phyloP scores from a whole-genome alignment of 2,113 vertebrate species.

The Heloderma charlesbogerti region DNA sequence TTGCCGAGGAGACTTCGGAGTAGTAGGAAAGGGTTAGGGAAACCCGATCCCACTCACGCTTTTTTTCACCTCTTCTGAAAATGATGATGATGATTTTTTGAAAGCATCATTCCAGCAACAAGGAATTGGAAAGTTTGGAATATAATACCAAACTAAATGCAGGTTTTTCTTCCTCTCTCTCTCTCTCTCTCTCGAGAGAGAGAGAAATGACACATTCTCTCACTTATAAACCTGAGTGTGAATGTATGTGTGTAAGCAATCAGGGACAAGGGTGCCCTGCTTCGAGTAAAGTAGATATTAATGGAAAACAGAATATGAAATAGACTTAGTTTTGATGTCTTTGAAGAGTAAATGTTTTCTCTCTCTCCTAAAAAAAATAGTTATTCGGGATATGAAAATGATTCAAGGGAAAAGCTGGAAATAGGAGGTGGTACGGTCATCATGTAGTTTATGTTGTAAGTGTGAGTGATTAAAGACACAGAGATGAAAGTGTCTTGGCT shows the following conservation, averaged over 20 bases:
- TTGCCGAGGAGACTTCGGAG: background rate
- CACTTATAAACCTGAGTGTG: background rate
- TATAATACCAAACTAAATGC: background rate
- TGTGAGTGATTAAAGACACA: background rate
- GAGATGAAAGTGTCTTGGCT: background rate
- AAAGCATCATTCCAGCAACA: background rate
- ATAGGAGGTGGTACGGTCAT: background rate
- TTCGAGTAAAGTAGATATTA: background rate
- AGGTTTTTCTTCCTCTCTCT: background rate
- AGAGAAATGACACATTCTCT: background rate
- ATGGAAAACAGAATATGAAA: rapidly evolving
- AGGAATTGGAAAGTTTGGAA: background rate
- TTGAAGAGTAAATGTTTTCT: background rate
- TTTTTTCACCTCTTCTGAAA: background rate
- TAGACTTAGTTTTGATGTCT: background rate
- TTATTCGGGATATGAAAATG: background rate
- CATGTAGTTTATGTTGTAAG: background rate
- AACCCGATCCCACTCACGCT: background rate
- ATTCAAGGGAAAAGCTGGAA: background rate
- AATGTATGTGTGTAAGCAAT: background rate
- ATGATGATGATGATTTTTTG: background rate
- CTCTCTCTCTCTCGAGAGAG: background rate
- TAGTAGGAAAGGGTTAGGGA: background rate
- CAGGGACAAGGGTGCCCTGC: background rate
- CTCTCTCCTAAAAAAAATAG: background rate